Conservation (phyloP, 2,797 vertebrate genomes). For the Emys orbicularis region DNA sequence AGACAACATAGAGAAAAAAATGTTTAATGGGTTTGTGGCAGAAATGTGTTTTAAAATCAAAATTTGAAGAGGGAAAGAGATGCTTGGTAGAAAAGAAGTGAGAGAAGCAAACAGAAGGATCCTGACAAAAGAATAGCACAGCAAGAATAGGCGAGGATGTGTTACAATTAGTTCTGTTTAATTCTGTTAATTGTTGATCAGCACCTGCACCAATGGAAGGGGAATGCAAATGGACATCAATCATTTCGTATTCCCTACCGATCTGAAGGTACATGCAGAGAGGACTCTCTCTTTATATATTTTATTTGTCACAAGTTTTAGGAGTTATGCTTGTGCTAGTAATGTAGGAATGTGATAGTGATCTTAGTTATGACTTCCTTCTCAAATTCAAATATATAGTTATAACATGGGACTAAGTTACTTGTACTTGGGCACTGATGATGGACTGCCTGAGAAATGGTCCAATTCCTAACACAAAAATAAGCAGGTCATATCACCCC, state of each 20-base stretch:
- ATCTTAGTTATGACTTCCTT: background rate
- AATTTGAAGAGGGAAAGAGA: background rate
- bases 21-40: background rate
- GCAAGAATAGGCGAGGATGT: background rate
- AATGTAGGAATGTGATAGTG: background rate
- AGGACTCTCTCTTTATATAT: background rate
- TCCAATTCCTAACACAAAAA: rapidly evolving
- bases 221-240: background rate
- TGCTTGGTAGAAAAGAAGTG: background rate
- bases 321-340: background rate
- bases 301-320: background rate
- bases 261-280: background rate
- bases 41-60: background rate
- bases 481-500: rapidly evolving
- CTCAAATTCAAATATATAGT: rapidly evolving
- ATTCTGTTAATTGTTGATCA: background rate
- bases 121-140: background rate
- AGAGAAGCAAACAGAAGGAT: background rate
- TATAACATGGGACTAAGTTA: rapidly evolving
- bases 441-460: background rate
- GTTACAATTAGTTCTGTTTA: background rate
- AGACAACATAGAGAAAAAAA: background rate
- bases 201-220: background rate
- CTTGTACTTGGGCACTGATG: rapidly evolving
- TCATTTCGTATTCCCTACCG: background rate